Conservation (phyloP, 1,140 invertebrate species). For the Steinernema khuongi region DNA sequence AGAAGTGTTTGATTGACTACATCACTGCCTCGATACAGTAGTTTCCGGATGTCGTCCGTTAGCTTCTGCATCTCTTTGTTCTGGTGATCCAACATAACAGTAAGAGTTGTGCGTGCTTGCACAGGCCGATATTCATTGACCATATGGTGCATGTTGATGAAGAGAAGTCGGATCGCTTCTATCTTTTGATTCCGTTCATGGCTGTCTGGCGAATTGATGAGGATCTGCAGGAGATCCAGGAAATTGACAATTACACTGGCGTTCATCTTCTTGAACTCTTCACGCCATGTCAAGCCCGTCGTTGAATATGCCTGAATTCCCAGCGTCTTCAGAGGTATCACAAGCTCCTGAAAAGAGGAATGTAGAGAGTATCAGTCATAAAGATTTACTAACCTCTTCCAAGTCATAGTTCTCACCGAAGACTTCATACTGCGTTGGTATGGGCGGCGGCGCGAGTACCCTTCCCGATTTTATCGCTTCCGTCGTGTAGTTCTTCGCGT, state of each 20-base stretch:
- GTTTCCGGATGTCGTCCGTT: not conserved
- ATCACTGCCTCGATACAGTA: not conserved
- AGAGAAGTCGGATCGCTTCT: not conserved
- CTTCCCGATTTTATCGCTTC: not conserved
- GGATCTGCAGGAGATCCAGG: not conserved
- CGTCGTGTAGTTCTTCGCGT: slow-evolving; percentile 12
- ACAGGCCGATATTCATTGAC: slow-evolving; percentile 6
- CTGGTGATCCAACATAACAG: not conserved
- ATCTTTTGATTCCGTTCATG: not conserved
- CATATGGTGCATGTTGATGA: slow-evolving; percentile 7
- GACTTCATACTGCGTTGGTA: not conserved
- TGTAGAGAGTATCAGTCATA: not conserved
- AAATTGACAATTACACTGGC: slow-evolving; percentile 1
- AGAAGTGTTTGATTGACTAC: not conserved
- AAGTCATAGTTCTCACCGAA: slow-evolving; percentile 2
- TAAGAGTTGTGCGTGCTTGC: not conserved
- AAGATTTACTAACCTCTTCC: not conserved
- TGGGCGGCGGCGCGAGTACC: not conserved
- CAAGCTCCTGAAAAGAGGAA: not conserved
- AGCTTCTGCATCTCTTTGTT: not conserved
- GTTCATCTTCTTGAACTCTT: slow-evolving; percentile 1
- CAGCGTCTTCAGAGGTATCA: not conserved
- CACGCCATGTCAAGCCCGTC: not conserved
- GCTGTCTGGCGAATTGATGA: not conserved
- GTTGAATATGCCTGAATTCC: not conserved